Base-by-base conservation (phyloP, 92 coral and sea anemone species). In the Parazoanthus darwini region DNA sequence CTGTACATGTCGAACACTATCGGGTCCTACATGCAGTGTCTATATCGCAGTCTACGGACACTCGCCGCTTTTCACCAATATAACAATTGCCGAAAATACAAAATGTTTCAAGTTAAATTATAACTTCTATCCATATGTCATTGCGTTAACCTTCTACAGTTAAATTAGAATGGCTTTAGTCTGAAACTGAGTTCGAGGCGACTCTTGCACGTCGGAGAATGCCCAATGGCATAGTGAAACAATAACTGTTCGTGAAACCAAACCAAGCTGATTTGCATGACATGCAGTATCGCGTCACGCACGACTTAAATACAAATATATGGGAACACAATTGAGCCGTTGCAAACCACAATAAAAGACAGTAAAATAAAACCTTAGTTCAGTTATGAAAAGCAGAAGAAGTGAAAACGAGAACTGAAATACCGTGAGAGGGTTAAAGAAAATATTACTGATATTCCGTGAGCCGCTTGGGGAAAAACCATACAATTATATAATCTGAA, bases 401-500 rank as follows among this genome's bases (percentile, higher is more conserved):
- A 80, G 36, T 22, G 14, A 80, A 80, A 18, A 63, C 15, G 70
- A 63, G 70, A 63, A 7, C 70, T 18, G 70, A 63, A 63, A 13
- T 23, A 63, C 70, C 0, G 26, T 22, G 68, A 46, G 71, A 80
- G 18, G 16, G 16, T 54, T 13, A 15, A 73, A 25, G 56, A 10
- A 11, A 58, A 59, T 35, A 54, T 1, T 54, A 56, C 26, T 29
- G 33, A 29, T 29, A 29, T 29, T 29, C 33, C 54, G 42, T 14
- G 23, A 42, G 23, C 58, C 42, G 33, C 33, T 48, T 65, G n/a
- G 87, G 87, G 79, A 3, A 84, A 84, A 84, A 9, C 79, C 87
- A 35, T 46, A n/a, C 22, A 67, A 70, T 70, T 67, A 83, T 66
- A 22, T 39, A 43, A 84, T 5, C 22, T 82, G 78, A 38, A 67